Conservation (phyloP, 2,797 vertebrate genomes). For the Syngnathus acus region DNA sequence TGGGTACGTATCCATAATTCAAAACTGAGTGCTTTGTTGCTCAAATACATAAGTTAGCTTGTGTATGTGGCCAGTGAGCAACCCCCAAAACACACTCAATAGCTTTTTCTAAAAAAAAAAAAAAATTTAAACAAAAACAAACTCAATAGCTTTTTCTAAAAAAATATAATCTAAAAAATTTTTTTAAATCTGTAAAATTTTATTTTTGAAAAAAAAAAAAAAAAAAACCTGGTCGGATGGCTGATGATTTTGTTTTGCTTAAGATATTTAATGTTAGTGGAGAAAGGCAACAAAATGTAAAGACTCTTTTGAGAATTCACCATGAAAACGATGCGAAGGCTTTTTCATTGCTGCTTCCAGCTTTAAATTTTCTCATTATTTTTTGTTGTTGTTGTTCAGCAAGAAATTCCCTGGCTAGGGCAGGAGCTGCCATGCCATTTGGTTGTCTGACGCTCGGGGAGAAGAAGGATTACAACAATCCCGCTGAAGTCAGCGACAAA, state of each 20-base stretch:
- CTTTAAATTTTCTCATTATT: background rate
- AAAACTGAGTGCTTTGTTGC: background rate
- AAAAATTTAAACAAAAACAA: no score
- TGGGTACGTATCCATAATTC: background rate
- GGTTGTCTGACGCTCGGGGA: conserved; percentile 95
- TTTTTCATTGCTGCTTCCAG: background rate
- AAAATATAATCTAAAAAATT: no score
- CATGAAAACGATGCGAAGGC: background rate
- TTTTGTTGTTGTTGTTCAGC: background rate
- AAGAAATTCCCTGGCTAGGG: conserved; percentile 44
- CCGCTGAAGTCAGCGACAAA: conserved; percentile 96
- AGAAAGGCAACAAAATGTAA: background rate
- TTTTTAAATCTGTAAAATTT: no score
- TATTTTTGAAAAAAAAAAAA: no score
- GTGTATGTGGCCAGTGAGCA: background rate
- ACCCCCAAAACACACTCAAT: no score
- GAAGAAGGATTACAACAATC: conserved; percentile 98
- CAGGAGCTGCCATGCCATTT: conserved; percentile 90
- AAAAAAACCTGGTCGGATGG: no score
- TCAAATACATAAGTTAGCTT: background rate
- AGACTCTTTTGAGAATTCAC: background rate
- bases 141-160: no score
- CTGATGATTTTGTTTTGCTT: no score
- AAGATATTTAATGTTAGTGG: no score
- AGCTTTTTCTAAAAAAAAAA: no score